Base-by-base conservation (phyloP, 2,113 vertebrate genomes). In the Engraulis encrasicolus region DNA sequence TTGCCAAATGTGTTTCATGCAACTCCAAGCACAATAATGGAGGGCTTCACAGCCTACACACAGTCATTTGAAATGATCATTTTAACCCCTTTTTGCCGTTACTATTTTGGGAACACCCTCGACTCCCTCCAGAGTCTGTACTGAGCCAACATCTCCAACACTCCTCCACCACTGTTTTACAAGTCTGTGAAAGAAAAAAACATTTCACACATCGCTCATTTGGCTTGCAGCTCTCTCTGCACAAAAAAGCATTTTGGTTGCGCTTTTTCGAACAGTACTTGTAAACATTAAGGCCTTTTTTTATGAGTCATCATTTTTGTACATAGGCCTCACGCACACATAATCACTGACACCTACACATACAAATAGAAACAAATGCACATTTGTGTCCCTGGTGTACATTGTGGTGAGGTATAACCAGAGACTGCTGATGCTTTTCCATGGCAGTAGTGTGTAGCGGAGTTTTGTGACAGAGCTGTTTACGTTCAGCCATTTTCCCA, bases 1-100 rank as follows among this genome's bases (percentile, higher is more conserved):
- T 66, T 31, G 23, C 58, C 58, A 66, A 31, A 66, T 66, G 27
- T 23, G 58, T 66, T 66, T 66, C 23, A 66, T 66, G 34, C 58
- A 66, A 82, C 80, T 38, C 79, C 85, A 81, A 85, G 85, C 79
- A 86, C 82, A 86, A 78, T 54, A 50, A 27, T 66, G 11, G n/a
- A 54, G 79, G 58, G 23, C 58, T 11, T 66, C 58, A 27, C 58
- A 27, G 58, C 58, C 23, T 66, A 66, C 58, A 61, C 18, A 7
- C 54, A 45, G 23, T 66, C 27, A 66, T 66, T 58, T 66, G 23
- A 66, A 66, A 66, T 66, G 27, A 1, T 7, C 31, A 31, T 31
- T 66, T 66, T 66, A 1, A 66, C 27, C 58, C 58, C 19, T 23
- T 31, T 61, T 66, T 23, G 19, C 52, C 19, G 52, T 58, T 58